Evolutionary conservation across 2,797 vertebrate genomes (phyloP), one percentile per base, ranked within the genome.

Genomic region (Sebastes paucispinis): DNA sequence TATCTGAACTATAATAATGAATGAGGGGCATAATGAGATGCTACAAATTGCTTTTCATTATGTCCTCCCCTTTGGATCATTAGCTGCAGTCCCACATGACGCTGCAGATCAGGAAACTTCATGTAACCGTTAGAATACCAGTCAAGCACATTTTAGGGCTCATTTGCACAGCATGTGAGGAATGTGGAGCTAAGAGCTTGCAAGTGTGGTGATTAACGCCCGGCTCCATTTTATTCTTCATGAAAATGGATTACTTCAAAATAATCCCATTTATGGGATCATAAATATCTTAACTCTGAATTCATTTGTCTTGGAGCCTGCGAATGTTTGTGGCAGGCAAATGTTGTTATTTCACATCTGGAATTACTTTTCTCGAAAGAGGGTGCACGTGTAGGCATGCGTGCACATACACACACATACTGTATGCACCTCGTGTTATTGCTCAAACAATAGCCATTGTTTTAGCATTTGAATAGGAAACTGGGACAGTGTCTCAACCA

Each of bases 221-320:
- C 72, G 75, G 72, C 84, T 84, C 73, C 29, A 4, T 87, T 92
- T 89, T 87, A 82, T 89, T 90, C 66, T 75, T 79, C 67, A 60
- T 74, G 71, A 88, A 91, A 91, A 89, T 88, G 77, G 84, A 91
- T 93, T 88, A 87, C 89, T 87, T 92, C 63, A 89, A 93, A 92
- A 91, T 88, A 91, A 92, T 90, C 88, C 88, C 79, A 92, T 95
- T 94, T 93, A 92, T 83, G 82, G 72, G 75, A 70, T 91, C 90
- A 87, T 91, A 93, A 93, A 94, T 92, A 90, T 91, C 73, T 89
- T 69, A 69, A 86, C 50, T 81, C 69, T 75, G 81, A 73, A 81
- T 84, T 78, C 24, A 88, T 88, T 85, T 13, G 27, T 84, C 79
- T 73, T 32, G 24, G 57, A 84, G 58, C 52, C 47, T 69, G 77